These are phyloP conservation scores for Urocitellus parryii DNA, from an alignment of 2,113 vertebrate genomes.

Conservation along the genomic window DNA sequence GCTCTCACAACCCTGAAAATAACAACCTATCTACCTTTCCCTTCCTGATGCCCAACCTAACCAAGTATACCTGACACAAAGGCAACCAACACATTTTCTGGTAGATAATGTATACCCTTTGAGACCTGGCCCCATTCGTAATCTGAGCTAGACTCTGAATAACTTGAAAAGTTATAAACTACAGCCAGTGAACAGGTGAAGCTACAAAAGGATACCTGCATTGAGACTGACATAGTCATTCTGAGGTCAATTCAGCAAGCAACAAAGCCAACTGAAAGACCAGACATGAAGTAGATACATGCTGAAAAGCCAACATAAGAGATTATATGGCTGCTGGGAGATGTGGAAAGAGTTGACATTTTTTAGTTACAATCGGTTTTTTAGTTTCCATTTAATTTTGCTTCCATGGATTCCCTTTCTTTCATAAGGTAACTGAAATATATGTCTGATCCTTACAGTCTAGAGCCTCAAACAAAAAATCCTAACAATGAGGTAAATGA, in stretches of 20 bases:
- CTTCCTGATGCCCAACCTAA: neutral
- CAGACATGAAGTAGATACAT: neutral
- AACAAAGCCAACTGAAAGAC: neutral
- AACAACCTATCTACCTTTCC: neutral
- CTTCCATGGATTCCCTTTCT: neutral
- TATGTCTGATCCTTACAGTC: slow-evolving; percentile 15
- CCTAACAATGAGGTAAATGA: neutral
- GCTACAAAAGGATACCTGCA: neutral
- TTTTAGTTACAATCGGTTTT: neutral
- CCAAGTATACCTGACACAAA: neutral
- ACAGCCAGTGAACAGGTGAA: neutral
- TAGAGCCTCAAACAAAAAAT: neutral
- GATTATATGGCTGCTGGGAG: neutral
- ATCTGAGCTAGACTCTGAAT: neutral
- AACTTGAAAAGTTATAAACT: slow-evolving; percentile 5
- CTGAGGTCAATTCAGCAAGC: neutral
- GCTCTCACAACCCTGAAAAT: neutral
- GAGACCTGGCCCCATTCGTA: neutral
- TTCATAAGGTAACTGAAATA: neutral
- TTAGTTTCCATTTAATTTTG: neutral
- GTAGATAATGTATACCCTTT: neutral
- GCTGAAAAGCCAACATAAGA: neutral
- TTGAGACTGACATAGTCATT: neutral
- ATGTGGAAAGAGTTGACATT: neutral
- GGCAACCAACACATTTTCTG: neutral